Evolutionary conservation across 2,797 vertebrate genomes (phyloP).

Genomic region (Pelobates cultripes): DNA sequence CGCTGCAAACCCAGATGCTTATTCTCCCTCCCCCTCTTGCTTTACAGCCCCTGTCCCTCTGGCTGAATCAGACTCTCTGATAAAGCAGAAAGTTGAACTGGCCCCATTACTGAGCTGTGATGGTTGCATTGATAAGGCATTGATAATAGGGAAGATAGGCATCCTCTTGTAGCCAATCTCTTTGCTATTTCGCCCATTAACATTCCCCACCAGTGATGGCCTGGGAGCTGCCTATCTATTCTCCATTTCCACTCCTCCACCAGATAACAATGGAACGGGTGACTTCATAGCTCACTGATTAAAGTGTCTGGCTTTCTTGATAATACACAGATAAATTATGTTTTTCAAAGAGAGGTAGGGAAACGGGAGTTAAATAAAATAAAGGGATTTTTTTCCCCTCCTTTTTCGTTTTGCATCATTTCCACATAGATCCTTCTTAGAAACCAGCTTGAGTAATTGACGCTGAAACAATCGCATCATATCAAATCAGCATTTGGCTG

Average conservation of each 20-base stretch:
- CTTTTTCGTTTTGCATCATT: slow-evolving; percentile 57
- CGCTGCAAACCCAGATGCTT: slow-evolving; percentile 60
- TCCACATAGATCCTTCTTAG: slow-evolving; percentile 7
- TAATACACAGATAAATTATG: slow-evolving; percentile 99
- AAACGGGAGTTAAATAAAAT: slow-evolving; percentile 68
- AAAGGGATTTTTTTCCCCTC: slow-evolving; percentile 62
- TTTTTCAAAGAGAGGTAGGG: slow-evolving; percentile 88
- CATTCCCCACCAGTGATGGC: slow-evolving; percentile 97
- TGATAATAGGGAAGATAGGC: slow-evolving; percentile 98
- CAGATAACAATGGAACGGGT: slow-evolving; percentile 99
- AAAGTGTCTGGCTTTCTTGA: slow-evolving; percentile 99
- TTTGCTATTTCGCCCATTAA: slow-evolving; percentile 89
- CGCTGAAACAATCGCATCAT: not conserved
- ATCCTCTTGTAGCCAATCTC: slow-evolving; percentile 91
- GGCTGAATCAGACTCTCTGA: slow-evolving; percentile 95
- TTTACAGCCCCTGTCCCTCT: slow-evolving; percentile 86
- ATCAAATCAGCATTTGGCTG: not conserved
- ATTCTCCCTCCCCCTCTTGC: slow-evolving; percentile 73
- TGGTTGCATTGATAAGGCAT: slow-evolving; percentile 88
- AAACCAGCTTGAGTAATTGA: slow-evolving; percentile 8
- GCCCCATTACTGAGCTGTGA: slow-evolving; percentile 98
- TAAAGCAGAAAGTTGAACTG: slow-evolving; percentile 99
- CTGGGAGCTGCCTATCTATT: slow-evolving; percentile 94
- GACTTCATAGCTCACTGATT: slow-evolving; percentile 99
- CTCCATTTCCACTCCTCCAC: slow-evolving; percentile 99